Base-by-base conservation (phyloP, 2,113 vertebrate species). In the Psilopsiagon aymara region DNA sequence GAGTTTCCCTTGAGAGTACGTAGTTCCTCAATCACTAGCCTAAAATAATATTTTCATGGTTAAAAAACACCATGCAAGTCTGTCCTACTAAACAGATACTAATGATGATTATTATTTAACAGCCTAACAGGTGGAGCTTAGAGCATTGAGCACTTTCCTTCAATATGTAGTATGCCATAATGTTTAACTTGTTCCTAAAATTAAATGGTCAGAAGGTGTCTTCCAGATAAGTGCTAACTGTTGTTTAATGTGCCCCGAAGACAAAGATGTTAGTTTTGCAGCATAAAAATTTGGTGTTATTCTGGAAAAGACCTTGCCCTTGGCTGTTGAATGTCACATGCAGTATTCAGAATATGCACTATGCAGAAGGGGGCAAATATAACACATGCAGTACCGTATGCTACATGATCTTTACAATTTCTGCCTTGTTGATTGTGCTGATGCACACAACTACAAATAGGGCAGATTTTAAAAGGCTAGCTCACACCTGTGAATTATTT, bases 261-360 rank as follows among this genome's bases (percentile, higher is more conserved):
- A 82, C 83, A 94, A 68, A 69, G 44, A 82, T 57, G 74, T 63
- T 63, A 29, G 62, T 68, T 95, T 84, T 79, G 69, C 89, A 75
- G 24, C 37, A 49, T 37, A 78, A 78, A 90, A 93, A 84, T 57
- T 24, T 0, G 0, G 44, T 62, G 17, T 83, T 88, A 49, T 78
- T 95, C 52, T 62, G 66, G 76, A 76, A 71, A 53, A 94, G 91
- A 91, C 95, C 92, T 96, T 94, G 92, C 96, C 91, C 73, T 73
- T 55, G 83, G 94, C 95, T 91, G 94, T 7, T 62, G 62, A 71
- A 35, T n/a, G 77, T 92, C 92, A 91, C 60, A 52, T 35, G 67
- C n/a, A n/a, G 55, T 8, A 20, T 63, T 74, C 62, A 52, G 79
- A 53, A 68, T 4, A n/a, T 0, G 39, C 64, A 21, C 64, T 55